Percentiles rank a stretch among this genome's conserved stretches.
These are phyloP conservation scores for Microplitis mediator DNA, from an alignment of 1,140 invertebrate species.

Conservation along the genomic window DNA sequence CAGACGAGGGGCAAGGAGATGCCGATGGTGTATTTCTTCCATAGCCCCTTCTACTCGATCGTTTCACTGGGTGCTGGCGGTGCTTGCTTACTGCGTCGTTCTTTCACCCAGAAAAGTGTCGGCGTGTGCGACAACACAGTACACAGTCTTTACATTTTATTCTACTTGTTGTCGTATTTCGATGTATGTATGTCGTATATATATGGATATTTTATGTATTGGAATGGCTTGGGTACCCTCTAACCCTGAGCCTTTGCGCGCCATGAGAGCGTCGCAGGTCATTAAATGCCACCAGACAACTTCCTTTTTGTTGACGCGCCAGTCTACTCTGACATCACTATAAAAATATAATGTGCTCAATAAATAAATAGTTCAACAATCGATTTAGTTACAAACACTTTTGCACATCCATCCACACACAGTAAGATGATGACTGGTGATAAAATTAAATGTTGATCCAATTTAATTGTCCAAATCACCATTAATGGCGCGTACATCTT, in stretches of 20 bases:
- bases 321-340: too few relatives aligned
- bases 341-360: too few relatives aligned
- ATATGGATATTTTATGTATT: neutral
- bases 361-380: too few relatives aligned
- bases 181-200: too few relatives aligned
- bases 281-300: conserved; percentile 24
- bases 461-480: neutral
- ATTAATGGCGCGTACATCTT: neutral
- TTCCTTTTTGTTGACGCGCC: neutral
- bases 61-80: neutral
- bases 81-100: neutral
- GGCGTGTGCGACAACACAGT: neutral
- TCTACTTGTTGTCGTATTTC: too few relatives aligned
- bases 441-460: neutral
- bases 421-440: neutral
- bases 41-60: neutral
- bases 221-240: conserved; percentile 4
- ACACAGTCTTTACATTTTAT: too few relatives aligned
- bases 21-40: neutral
- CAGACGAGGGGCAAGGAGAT: neutral
- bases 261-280: conserved; percentile 9
- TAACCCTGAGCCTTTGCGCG: conserved; percentile 13
- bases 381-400: too few relatives aligned
- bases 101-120: neutral
- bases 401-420: too few relatives aligned